Base-by-base conservation (phyloP, 1,140 invertebrate genomes). In the Marisa cornuarietis region DNA sequence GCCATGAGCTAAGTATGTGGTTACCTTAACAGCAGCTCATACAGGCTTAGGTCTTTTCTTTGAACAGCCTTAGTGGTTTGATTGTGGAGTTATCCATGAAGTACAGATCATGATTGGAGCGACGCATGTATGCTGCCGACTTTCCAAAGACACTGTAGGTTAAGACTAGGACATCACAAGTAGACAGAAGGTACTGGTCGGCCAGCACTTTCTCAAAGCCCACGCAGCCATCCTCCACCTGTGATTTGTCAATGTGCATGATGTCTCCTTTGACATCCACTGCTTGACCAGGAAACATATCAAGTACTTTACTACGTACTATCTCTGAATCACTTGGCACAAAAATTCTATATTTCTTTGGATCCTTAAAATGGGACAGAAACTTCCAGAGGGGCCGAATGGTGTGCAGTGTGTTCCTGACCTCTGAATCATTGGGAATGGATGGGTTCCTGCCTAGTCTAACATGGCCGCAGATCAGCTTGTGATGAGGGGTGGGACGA, bases 61-160 rank as follows among this genome's bases (percentile, higher is more conserved):
- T 76, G 63, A 83, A 83, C 24, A 83, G 65, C 51, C 76, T 81
- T 62, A 83, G 42, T 0, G 82, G 74, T 31, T 81, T 81, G 7
- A 85, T 82, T 18, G 66, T 65, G n/a, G 83, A 83, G 63, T 83
- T 82, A 24, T 81, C 81, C 75, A 85, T 78, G 22, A 83, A 78
- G 42, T 80, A 85, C 54, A 83, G 52, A 49, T 85, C 81, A 62
- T 79, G 79, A 49, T 84, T 85, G 22, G 83, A 84, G 24, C 83
- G 68, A 10, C 84, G 49, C 71, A 83, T 75, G 66, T 83, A 83
- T 4, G 84, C 84, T 51, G 81, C 84, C 42, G 76, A 78, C 63
- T 83, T 82, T 8, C 84, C 84, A 68, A 84, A 85, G 49, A 82
- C 83, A 81, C 84, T 85, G 68, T 83, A 81, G 51, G 83, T 85